Evolutionary conservation across 1,140 invertebrate genomes (phyloP).

Genomic region (Magallana angulata): DNA sequence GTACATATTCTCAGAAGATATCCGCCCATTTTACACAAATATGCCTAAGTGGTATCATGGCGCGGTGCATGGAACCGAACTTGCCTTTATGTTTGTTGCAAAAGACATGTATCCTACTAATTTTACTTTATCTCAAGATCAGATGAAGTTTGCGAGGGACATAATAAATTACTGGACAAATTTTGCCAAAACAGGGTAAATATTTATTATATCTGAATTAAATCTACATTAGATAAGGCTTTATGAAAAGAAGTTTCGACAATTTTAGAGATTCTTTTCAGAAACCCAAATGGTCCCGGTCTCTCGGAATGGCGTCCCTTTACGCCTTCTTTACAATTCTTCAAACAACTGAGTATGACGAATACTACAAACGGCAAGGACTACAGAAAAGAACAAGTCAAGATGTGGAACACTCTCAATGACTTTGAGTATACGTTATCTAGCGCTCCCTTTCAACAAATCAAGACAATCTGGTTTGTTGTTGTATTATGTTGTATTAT

Average conservation of each 20-base stretch:
- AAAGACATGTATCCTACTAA: background rate
- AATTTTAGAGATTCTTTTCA: background rate
- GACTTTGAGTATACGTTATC: background rate
- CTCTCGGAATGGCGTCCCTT: background rate
- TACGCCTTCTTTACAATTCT: background rate
- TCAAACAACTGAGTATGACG: background rate
- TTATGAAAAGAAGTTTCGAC: no score
- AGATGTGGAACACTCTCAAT: background rate
- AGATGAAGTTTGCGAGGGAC: slow-evolving; percentile 30
- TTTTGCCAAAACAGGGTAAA: slow-evolving; percentile 58
- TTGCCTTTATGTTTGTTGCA: slow-evolving; percentile 49
- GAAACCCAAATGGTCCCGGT: background rate
- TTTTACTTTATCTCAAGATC: slow-evolving; percentile 1
- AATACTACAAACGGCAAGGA: slow-evolving; percentile 2
- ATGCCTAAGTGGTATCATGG: slow-evolving; percentile 50
- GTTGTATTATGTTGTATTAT: background rate
- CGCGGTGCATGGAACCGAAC: slow-evolving; percentile 54
- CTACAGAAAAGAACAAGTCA: slow-evolving; percentile 2
- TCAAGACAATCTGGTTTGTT: background rate
- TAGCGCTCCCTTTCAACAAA: background rate
- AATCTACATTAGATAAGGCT: no score
- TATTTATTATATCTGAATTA: background rate
- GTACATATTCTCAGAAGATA: slow-evolving; percentile 42
- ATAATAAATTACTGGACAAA: slow-evolving; percentile 62
- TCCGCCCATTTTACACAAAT: background rate